Evolutionary conservation across 2,113 vertebrate species (phyloP), one percentile per base, ranked within the genome.

Genomic region (Rana temporaria): DNA sequence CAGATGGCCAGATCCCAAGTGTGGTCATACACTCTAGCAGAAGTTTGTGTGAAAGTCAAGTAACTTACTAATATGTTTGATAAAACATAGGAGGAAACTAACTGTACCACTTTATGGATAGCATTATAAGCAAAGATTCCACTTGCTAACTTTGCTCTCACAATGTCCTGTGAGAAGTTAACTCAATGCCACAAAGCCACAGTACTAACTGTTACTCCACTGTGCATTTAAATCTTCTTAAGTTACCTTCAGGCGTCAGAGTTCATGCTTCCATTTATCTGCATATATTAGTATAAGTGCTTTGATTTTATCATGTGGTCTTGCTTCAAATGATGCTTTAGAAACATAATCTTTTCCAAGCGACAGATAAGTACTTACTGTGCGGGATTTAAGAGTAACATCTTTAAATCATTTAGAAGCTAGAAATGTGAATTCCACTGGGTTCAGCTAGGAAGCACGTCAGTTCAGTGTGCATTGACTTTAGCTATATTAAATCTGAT

Each of bases 401-500:
- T 42, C 16, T 38, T 11, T 38, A 55, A 71, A 71, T 71, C 42
- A 71, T 22, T 20, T 60, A 60, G 48, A 69, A 18, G 3, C 20
- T 24, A 55, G 14, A 62, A 75, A 60, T 38, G 11, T 16, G 18
- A 75, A 75, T 62, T 75, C 11, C 12, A 22, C 32, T 2, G 26
- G 17, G 72, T 32, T 16, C 60, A 55, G 52, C 22, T 57, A 60
- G n/a, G 56, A 60, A 18, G 66, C 48, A 20, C 57, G 56, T 75
- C 80, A 78, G 42, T 79, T 86, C 80, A 78, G 76, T 56, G 6
- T 52, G 18, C 70, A 64, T 22, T 81, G 16, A 78, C 84, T 89
- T 86, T 38, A 38, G 79, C 9, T 83, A 20, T 85, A 78, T 81
- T 83, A 86, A 78, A 86, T 60, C 64, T 79, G 72, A 80, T 52